Evolutionary conservation across 2,113 vertebrate genomes (phyloP).

Genomic region (Motacilla tschutschensis): DNA sequence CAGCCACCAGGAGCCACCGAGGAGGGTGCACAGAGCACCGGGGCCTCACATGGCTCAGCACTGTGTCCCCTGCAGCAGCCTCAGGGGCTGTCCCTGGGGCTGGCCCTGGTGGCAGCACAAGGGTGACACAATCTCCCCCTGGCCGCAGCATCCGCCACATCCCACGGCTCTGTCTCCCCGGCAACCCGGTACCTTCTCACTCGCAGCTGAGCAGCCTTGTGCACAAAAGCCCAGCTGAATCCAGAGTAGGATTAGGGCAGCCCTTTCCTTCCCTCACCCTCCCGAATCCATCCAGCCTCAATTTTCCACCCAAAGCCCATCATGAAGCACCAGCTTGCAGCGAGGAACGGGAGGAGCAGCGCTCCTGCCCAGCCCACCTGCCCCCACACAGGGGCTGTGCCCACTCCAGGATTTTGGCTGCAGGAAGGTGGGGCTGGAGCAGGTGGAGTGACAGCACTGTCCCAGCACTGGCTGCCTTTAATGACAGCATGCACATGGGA

Average conservation of each 20-base stretch:
- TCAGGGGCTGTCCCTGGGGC: not conserved
- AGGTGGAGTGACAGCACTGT: rapidly evolving
- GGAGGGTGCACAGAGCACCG: not conserved
- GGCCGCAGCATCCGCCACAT: not conserved
- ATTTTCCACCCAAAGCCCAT: not conserved
- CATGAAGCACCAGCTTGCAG: not conserved
- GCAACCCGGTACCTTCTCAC: slow-evolving; percentile 54
- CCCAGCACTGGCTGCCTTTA: rapidly evolving
- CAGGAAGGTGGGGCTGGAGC: not conserved
- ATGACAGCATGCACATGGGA: rapidly evolving
- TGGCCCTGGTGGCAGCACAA: not conserved
- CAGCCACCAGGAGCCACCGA: not conserved
- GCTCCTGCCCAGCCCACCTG: not conserved
- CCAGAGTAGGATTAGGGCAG: not conserved
- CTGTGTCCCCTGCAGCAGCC: not conserved
- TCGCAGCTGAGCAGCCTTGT: not conserved
- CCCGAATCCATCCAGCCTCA: not conserved
- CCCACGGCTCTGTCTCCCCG: slow-evolving; percentile 57
- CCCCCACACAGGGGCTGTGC: not conserved
- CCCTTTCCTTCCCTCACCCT: not conserved
- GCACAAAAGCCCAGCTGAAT: not conserved
- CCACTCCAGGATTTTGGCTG: rapidly evolving
- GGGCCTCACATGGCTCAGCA: not conserved
- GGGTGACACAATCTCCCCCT: rapidly evolving
- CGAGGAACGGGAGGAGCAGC: not conserved